Evolutionary conservation across 2,888 invertebrate genomes (phyloP).

Genomic region (Trachelus stipa): DNA sequence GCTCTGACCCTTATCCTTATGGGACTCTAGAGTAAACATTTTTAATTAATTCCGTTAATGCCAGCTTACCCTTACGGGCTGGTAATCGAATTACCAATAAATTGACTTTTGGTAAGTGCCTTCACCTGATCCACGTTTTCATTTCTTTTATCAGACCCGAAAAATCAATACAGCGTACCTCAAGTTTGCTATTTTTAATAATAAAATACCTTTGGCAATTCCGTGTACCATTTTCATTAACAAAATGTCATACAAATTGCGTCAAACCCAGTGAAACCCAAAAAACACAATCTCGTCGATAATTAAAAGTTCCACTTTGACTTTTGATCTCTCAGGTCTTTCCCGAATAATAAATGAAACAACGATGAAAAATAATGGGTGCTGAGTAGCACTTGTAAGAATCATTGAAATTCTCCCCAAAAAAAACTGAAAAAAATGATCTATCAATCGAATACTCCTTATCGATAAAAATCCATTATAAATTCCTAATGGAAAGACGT

Average conservation of each 20-base stretch:
- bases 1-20: background rate
- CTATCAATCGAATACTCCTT: background rate
- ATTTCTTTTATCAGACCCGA: background rate
- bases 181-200: background rate
- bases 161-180: background rate
- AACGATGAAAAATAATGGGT: background rate
- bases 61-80: background rate
- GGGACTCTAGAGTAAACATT: background rate
- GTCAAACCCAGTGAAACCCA: background rate
- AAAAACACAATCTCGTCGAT: background rate
- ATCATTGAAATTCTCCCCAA: background rate
- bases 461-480: background rate
- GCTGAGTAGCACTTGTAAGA: background rate
- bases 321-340: background rate
- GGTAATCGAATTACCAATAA: background rate
- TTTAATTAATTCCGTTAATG: background rate
- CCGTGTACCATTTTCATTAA: background rate
- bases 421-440: background rate
- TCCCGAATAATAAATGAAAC: background rate
- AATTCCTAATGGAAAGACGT: background rate
- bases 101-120: background rate
- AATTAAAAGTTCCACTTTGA: background rate
- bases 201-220: background rate
- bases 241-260: background rate
- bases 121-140: background rate